Conservation (phyloP, 2,113 vertebrate genomes). For the Saguinus imperator region DNA sequence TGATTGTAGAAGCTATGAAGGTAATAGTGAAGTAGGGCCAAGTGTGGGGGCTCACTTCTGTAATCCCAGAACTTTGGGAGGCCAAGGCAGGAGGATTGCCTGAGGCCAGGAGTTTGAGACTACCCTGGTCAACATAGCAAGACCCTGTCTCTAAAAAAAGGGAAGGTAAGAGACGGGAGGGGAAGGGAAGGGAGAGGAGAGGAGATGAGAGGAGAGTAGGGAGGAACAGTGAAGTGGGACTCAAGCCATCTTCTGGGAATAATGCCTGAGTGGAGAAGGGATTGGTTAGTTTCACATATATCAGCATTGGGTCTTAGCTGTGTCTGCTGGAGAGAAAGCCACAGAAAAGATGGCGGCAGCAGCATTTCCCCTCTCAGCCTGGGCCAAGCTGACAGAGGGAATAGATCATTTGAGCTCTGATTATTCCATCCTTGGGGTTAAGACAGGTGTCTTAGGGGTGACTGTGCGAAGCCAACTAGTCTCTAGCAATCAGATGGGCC, state of each 20-base stretch:
- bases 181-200: too few relatives aligned
- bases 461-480: neutral
- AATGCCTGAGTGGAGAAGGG: accelerated
- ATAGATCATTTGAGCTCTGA: accelerated
- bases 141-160: too few relatives aligned
- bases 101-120: too few relatives aligned
- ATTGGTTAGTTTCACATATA: accelerated
- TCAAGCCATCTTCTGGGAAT: neutral
- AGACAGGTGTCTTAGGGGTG: neutral
- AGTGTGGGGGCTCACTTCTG: too few relatives aligned
- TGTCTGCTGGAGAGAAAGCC: neutral
- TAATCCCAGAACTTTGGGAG: too few relatives aligned
- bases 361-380: accelerated
- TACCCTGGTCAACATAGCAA: too few relatives aligned
- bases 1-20: accelerated
- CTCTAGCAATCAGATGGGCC: neutral
- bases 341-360: accelerated
- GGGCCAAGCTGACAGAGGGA: neutral
- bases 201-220: too few relatives aligned
- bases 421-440: neutral
- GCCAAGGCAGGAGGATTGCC: too few relatives aligned
- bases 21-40: too few relatives aligned
- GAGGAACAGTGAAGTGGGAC: neutral
- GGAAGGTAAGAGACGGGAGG: too few relatives aligned
- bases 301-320: accelerated